Evolutionary conservation across 2,888 invertebrate genomes (phyloP).

Genomic region (Agrotis puta): DNA sequence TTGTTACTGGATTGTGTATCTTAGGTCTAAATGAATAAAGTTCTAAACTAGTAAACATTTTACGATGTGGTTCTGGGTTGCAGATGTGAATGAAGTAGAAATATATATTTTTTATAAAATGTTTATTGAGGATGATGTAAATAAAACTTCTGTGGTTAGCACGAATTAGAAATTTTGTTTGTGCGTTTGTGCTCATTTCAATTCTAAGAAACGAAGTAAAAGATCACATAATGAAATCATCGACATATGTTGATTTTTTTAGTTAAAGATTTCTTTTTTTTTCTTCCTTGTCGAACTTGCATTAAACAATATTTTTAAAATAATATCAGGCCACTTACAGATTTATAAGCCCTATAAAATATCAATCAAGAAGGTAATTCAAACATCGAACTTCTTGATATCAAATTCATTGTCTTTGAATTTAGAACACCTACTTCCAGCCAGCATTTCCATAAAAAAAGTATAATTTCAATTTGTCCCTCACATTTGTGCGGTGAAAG

Average conservation of each 20-base stretch:
- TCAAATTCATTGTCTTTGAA: conserved; percentile 60
- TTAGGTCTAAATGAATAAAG: neutral
- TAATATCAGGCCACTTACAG: conserved; percentile 5
- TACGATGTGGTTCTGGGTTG: neutral
- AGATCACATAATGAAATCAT: conserved; percentile 6
- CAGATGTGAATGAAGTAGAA: neutral
- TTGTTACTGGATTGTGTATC: conserved; percentile 10
- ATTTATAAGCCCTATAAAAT: conserved; percentile 21
- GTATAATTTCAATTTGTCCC: conserved; percentile 68
- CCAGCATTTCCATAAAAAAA: conserved; percentile 48
- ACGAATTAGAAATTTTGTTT: neutral
- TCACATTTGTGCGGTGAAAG: conserved; percentile 76
- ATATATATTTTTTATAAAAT: neutral
- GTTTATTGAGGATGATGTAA: neutral
- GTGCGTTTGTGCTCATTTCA: neutral
- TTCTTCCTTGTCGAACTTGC: neutral
- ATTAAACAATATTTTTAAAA: neutral
- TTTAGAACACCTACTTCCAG: conserved; percentile 54
- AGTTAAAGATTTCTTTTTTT: conserved; percentile 1
- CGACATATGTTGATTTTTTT: neutral
- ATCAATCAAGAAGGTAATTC: conserved; percentile 27
- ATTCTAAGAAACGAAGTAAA: conserved; percentile 16
- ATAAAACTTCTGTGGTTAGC: neutral
- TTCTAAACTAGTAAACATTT: neutral
- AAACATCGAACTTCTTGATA: conserved; percentile 26